These are phyloP conservation scores for Morpho deidamia DNA, from an alignment of 2,888 invertebrate species.

Conservation along the genomic window DNA sequence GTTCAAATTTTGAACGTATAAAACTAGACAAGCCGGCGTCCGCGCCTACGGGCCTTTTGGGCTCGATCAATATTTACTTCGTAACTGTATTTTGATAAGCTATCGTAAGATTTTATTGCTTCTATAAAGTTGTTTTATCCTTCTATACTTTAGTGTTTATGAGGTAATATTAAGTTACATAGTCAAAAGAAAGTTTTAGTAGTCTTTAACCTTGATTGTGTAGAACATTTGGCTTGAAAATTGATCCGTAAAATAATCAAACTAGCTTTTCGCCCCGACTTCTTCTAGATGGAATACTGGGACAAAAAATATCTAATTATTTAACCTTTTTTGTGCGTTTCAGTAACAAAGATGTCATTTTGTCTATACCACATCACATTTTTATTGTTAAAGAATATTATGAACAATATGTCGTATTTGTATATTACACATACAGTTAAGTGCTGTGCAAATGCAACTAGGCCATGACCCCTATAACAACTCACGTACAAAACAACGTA, in stretches of 20 bases:
- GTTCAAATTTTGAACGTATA: slow-evolving; percentile 9
- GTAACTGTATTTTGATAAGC: slow-evolving; percentile 21
- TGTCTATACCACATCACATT: too few species aligned
- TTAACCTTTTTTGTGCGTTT: too few species aligned
- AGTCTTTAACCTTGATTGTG: neutral
- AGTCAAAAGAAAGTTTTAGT: slow-evolving; percentile 1
- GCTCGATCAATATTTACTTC: slow-evolving; percentile 18
- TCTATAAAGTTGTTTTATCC: slow-evolving; percentile 13
- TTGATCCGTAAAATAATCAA: too few species aligned
- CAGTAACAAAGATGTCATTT: too few species aligned
- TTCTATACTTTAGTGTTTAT: slow-evolving; percentile 1
- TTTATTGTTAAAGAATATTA: too few species aligned
- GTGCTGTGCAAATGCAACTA: neutral
- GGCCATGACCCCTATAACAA: neutral
- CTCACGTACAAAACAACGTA: neutral
- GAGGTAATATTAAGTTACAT: neutral
- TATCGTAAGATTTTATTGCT: slow-evolving; percentile 18
- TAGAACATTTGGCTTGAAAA: too few species aligned
- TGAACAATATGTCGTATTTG: too few species aligned
- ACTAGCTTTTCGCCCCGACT: too few species aligned
- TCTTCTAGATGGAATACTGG: too few species aligned
- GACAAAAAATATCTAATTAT: too few species aligned
- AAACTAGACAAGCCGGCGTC: slow-evolving; percentile 19
- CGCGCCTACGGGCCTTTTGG: slow-evolving; percentile 19
- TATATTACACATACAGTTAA: too few species aligned